Evolutionary conservation across 2,888 invertebrate species (phyloP).

Genomic region (Scelioninae gen. 1): DNA sequence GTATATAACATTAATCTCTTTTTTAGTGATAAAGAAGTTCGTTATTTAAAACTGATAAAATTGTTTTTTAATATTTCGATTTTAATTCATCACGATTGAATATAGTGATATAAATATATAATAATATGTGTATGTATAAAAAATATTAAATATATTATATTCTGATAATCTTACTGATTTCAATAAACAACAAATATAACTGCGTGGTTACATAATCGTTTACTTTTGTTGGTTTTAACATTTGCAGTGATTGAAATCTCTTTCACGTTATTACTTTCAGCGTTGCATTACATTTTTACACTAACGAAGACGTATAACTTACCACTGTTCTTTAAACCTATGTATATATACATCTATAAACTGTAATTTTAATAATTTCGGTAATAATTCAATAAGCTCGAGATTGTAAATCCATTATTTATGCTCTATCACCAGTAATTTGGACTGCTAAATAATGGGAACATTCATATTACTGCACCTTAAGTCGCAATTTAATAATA

Average conservation of each 20-base stretch:
- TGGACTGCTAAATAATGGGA: conserved; percentile 37
- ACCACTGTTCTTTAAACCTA: conserved; percentile 31
- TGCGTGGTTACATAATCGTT: not conserved
- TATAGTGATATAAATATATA: no score
- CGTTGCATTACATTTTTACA: conserved; percentile 28
- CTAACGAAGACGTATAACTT: conserved; percentile 34
- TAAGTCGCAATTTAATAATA: conserved; percentile 1
- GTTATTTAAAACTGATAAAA: no score
- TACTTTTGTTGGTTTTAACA: not conserved
- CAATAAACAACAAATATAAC: not conserved
- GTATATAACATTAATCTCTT: no score
- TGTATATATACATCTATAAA: no score
- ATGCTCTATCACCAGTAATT: conserved; percentile 31
- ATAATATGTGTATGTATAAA: no score
- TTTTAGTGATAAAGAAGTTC: no score
- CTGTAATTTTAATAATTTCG: conserved; percentile 47
- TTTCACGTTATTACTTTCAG: conserved; percentile 21
- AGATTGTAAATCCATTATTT: conserved; percentile 36
- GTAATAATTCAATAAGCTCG: conserved; percentile 49
- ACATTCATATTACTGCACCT: conserved; percentile 34
- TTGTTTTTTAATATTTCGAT: no score
- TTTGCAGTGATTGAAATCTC: conserved; percentile 35
- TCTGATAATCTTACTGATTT: not conserved
- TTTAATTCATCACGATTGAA: no score
- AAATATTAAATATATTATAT: no score